Evolutionary conservation across 2,888 invertebrate species (phyloP).

Genomic region (Octonoba sinensis): DNA sequence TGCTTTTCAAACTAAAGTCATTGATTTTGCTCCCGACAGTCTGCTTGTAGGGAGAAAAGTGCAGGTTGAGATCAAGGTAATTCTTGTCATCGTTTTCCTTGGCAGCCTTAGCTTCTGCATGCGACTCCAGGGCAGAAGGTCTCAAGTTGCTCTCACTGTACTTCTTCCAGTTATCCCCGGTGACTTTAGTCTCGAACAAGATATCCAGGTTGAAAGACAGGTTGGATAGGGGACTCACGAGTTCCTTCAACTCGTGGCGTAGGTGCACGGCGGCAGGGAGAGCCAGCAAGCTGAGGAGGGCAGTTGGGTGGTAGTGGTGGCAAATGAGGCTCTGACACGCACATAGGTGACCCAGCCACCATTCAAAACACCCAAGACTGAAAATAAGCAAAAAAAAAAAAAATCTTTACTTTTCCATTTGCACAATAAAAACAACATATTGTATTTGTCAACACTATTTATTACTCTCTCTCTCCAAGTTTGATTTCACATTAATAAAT

Average conservation of each 20-base stretch:
- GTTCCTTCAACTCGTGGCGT: slow-evolving; percentile 79
- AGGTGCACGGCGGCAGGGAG: slow-evolving; percentile 55
- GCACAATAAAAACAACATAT: no score
- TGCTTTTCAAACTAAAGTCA: slow-evolving; percentile 41
- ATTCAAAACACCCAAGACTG: slow-evolving; percentile 64
- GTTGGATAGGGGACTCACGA: slow-evolving; percentile 78
- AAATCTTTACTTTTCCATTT: background rate
- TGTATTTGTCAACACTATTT: no score
- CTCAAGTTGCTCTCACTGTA: slow-evolving; percentile 39
- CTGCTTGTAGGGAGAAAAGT: slow-evolving; percentile 32
- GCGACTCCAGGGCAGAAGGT: slow-evolving; percentile 14
- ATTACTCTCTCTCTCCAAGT: no score
- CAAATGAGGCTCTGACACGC: slow-evolving; percentile 57
- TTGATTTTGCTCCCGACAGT: slow-evolving; percentile 32
- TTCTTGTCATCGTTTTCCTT: slow-evolving; percentile 41
- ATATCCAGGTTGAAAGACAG: slow-evolving; percentile 86
- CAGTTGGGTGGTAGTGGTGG: slow-evolving; percentile 60
- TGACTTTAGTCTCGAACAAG: slow-evolving; percentile 76
- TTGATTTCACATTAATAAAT: no score
- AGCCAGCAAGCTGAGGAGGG: slow-evolving; percentile 56
- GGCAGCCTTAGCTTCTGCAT: slow-evolving; percentile 9
- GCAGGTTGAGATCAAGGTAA: slow-evolving; percentile 34
- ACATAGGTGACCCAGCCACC: slow-evolving; percentile 64
- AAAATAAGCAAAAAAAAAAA: slow-evolving; percentile 1
- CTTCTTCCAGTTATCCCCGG: slow-evolving; percentile 49